These are phyloP conservation scores for Amniataba percoides DNA, from an alignment of 2,797 vertebrate species.

Conservation along the genomic window DNA sequence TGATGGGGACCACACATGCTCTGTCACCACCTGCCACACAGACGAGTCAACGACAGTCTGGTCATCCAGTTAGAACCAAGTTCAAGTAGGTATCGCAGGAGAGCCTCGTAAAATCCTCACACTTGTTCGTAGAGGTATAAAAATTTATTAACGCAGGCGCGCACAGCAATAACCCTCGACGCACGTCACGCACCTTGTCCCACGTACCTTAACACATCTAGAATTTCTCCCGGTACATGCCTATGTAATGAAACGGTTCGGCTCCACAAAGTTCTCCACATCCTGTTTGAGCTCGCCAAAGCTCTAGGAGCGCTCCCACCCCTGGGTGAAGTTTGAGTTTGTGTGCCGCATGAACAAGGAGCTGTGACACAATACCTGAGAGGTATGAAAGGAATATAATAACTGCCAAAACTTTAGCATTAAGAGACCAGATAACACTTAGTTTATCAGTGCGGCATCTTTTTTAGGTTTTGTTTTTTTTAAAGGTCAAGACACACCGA, in stretches of 20 bases:
- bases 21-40: slow-evolving; percentile 82
- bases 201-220: background rate
- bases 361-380: slow-evolving; percentile 66
- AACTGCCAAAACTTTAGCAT: slow-evolving; percentile 64
- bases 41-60: slow-evolving; percentile 61
- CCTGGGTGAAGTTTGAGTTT: slow-evolving; percentile 65
- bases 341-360: slow-evolving; percentile 68
- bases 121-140: background rate
- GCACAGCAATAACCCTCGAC: background rate
- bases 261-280: slow-evolving; percentile 37
- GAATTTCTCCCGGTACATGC: background rate
- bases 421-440: slow-evolving; percentile 56
- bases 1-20: slow-evolving; percentile 82
- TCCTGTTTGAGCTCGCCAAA: slow-evolving; percentile 42
- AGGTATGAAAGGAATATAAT: slow-evolving; percentile 64
- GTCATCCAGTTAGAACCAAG: slow-evolving; percentile 48
- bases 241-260: slow-evolving; percentile 5
- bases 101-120: slow-evolving; percentile 22
- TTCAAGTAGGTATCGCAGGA: slow-evolving; percentile 41
- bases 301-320: slow-evolving; percentile 49
- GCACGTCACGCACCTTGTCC: background rate
- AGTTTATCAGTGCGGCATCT: slow-evolving; percentile 18
- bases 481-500: slow-evolving; percentile 28
- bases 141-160: background rate
- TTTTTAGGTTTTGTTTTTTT: slow-evolving; percentile 14